Evolutionary conservation across 2,888 invertebrate species (phyloP), one percentile per base, ranked within the genome.

Genomic region (Bimastos eiseni): DNA sequence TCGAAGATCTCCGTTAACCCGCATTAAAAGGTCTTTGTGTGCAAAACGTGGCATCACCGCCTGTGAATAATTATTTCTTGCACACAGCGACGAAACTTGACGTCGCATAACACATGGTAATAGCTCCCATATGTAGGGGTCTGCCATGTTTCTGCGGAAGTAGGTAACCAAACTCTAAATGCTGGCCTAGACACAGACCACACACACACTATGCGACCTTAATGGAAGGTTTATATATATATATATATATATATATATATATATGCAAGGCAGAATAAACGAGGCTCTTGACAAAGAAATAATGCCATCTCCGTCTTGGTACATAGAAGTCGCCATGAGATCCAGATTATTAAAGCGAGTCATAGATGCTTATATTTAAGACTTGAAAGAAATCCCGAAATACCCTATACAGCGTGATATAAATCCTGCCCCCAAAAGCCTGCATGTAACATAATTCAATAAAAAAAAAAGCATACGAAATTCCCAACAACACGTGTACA

Each of bases 71-170:
- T n/a, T n/a, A n/a, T 11, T 70, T n/a, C 70, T n/a, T 0, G 30
- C 70, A 70, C 11, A 8, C 70, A n/a, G n/a, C 70, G 70, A 70
- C 70, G 70, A n/a, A 70, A 70, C 70, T 70, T 70, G n/a, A 70
- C 70, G 70, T 30, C 70, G 70, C 70, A 70, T 70, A 70, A n/a
- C 70, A n/a, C 70, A n/a, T n/a, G n/a, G n/a, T 70, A 70, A 70
- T 70, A n/a, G n/a, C 70, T n/a, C 70, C 70, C 1, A 70, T n/a
- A 30, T 30, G 70, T n/a, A 70, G 70, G n/a, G n/a, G n/a, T n/a
- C 30, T 70, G 70, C 70, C 70, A 70, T n/a, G n/a, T 70, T 70
- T 70, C 70, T 70, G 70, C 70, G 70, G 70, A 70, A 6, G 70
- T n/a, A n/a, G 55, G 70, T 70, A 70, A 70, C 30, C n/a, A n/a